Conservation (phyloP, 2,797 vertebrate genomes). For the Acridotheres tristis region DNA sequence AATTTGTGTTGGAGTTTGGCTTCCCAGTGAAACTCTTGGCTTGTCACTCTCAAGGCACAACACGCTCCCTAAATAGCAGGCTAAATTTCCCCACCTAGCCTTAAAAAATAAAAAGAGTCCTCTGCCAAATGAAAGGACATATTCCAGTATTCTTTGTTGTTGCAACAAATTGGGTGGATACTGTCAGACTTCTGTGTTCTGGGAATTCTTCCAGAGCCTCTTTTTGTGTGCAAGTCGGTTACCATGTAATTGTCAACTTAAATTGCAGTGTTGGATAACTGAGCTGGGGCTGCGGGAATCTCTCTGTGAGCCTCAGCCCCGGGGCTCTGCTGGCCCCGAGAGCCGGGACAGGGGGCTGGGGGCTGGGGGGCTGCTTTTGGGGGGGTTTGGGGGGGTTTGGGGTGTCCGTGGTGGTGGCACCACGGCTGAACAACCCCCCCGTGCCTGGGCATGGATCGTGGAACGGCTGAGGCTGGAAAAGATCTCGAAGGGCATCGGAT, state of each 20-base stretch:
- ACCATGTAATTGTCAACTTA: constrained; percentile 61
- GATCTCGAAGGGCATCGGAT: too few species aligned
- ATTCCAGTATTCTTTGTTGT: constrained; percentile 66
- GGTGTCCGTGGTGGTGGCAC: too few species aligned
- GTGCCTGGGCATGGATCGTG: too few species aligned
- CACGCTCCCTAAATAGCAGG: constrained; percentile 64
- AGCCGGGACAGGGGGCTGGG: too few species aligned
- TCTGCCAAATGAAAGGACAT: constrained; percentile 65
- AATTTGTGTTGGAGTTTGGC: constrained; percentile 48
- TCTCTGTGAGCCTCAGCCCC: background rate
- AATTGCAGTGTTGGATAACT: constrained; percentile 61
- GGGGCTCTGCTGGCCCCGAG: background rate
- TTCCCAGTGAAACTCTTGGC: constrained; percentile 52
- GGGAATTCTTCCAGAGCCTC: constrained; percentile 61
- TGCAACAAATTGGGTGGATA: constrained; percentile 70
- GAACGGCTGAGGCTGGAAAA: too few species aligned
- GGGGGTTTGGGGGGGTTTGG: too few species aligned
- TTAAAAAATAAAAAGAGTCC: background rate
- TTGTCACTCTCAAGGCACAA: constrained; percentile 56
- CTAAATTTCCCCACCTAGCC: constrained; percentile 63
- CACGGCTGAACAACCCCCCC: too few species aligned
- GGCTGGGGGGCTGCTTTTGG: too few species aligned
- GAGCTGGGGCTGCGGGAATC: background rate
- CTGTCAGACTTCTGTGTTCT: constrained; percentile 65
- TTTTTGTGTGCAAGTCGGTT: constrained; percentile 48